Evolutionary conservation across 2,113 vertebrate genomes (phyloP).

Genomic region (Macrotus californicus): DNA sequence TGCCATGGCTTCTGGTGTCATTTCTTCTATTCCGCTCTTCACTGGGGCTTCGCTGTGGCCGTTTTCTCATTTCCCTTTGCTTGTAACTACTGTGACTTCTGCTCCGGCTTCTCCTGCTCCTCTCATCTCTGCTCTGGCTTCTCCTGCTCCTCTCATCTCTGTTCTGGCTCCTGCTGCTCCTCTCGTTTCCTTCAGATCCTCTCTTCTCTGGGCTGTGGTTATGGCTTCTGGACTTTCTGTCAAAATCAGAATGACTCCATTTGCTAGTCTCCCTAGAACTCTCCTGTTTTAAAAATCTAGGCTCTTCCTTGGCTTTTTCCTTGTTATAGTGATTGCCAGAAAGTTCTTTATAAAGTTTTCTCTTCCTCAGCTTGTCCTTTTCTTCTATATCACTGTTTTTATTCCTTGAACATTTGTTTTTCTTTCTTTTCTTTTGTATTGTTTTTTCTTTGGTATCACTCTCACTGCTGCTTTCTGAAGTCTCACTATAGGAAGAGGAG

Average conservation of each 20-base stretch:
- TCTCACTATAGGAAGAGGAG: constrained; percentile 79
- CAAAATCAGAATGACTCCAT: constrained; percentile 70
- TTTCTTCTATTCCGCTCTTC: constrained; percentile 45
- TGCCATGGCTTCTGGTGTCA: constrained; percentile 58
- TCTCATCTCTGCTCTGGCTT: constrained; percentile 52
- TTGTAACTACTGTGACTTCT: constrained; percentile 68
- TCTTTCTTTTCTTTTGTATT: constrained; percentile 83
- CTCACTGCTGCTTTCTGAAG: constrained; percentile 82
- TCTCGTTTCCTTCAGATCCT: constrained; percentile 69
- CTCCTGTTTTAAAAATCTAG: constrained; percentile 68
- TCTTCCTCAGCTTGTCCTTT: constrained; percentile 77
- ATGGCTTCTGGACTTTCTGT: constrained; percentile 79
- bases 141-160: constrained; percentile 64
- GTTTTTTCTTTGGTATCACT: constrained; percentile 82
- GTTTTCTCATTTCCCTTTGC: constrained; percentile 73
- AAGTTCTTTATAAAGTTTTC: constrained; percentile 77
- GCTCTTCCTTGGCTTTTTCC: constrained; percentile 74
- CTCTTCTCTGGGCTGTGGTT: constrained; percentile 68
- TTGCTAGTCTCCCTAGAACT: constrained; percentile 71
- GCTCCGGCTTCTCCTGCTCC: not conserved
- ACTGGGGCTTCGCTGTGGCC: constrained; percentile 69
- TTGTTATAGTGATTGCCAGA: constrained; percentile 76
- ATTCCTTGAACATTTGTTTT: constrained; percentile 80
- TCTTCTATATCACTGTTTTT: constrained; percentile 81
- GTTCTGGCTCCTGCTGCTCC: constrained; percentile 76